phyloP scores from a whole-genome alignment of 1,140 invertebrate species.

The Solen grandis region DNA sequence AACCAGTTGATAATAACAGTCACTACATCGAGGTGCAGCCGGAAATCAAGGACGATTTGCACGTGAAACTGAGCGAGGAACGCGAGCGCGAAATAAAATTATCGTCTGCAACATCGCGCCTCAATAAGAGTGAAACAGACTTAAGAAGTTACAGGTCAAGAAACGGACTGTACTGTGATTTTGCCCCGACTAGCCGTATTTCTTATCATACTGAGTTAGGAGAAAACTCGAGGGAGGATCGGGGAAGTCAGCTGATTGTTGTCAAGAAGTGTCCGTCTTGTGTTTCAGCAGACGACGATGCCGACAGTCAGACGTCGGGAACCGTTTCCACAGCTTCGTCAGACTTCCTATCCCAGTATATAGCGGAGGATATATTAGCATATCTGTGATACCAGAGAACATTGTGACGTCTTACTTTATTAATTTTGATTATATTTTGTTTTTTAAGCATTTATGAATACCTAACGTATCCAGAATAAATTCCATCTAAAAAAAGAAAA shows the following conservation, averaged over 20 bases:
- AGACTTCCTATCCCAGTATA: neutral
- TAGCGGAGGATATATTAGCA: neutral
- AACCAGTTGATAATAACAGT: neutral
- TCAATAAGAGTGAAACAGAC: neutral
- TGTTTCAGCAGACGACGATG: neutral
- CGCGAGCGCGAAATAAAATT: neutral
- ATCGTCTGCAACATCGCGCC: neutral
- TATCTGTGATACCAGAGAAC: neutral
- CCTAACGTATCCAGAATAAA: no score
- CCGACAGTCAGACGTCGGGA: neutral
- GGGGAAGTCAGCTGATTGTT: neutral
- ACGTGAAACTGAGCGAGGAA: neutral
- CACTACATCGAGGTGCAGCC: neutral
- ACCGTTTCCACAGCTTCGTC: neutral
- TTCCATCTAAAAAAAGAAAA: no score
- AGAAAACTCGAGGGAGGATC: neutral
- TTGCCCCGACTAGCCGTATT: neutral
- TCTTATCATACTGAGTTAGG: neutral
- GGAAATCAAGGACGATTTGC: neutral
- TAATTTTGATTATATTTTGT: no score
- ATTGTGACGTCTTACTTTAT: neutral
- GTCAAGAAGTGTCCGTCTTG: neutral
- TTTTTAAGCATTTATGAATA: no score
- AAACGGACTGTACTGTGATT: neutral
- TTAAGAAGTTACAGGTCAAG: neutral